Conservation (phyloP, 2,888 invertebrate genomes). For the Amiota communis region DNA sequence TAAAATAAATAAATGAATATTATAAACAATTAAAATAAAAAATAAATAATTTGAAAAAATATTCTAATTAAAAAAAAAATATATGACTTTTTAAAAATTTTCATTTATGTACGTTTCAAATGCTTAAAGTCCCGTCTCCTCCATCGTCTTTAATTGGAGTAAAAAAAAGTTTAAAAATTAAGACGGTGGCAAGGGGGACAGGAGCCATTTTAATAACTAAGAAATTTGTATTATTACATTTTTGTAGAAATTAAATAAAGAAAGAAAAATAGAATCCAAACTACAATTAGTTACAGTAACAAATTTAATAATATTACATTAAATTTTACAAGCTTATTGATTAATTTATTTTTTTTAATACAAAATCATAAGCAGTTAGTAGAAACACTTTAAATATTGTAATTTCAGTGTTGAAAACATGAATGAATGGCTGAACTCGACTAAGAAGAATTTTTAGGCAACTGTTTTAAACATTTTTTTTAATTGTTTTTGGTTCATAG, state of each 20-base stretch:
- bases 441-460: neutral
- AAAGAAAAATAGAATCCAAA: no score
- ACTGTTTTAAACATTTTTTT: neutral
- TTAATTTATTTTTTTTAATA: neutral
- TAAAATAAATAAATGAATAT: neutral
- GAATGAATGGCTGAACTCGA: neutral
- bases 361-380: constrained; percentile 1
- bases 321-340: no score
- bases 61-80: neutral
- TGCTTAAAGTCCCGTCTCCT: no score
- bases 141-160: no score
- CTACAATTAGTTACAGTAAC: no score
- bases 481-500: no score
- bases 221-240: neutral
- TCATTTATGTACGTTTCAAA: no score
- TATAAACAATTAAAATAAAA: neutral
- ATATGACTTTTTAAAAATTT: no score
- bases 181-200: no score
- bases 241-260: no score
- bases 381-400: neutral
- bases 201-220: neutral
- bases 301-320: no score
- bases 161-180: no score
- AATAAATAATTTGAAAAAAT: neutral
- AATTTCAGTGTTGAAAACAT: neutral